phyloP scores from a whole-genome alignment of 2,888 invertebrate genomes.

The Luffia ferchaultella region DNA sequence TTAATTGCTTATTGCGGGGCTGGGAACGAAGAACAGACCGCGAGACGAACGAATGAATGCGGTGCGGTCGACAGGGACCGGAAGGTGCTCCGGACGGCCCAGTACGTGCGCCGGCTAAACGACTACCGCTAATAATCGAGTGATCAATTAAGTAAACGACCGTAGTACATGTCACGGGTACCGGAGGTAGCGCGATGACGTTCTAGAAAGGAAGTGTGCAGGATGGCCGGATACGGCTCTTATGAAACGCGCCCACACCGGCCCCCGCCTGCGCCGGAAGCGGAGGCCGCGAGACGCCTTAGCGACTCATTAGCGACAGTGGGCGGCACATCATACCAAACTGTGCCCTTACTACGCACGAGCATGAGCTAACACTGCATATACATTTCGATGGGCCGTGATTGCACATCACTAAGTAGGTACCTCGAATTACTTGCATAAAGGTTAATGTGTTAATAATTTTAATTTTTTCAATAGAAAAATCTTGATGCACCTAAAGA shows the following conservation, averaged over 20 bases:
- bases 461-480: no score
- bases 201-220: slow-evolving; percentile 30
- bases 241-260: slow-evolving; percentile 50
- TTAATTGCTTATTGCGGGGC: slow-evolving; percentile 52
- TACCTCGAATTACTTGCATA: no score
- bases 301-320: slow-evolving; percentile 22
- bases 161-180: no score
- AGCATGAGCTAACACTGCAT: no score
- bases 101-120: slow-evolving; percentile 22
- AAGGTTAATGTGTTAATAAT: no score
- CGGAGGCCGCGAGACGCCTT: slow-evolving; percentile 40
- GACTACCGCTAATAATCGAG: slow-evolving; percentile 23
- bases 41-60: slow-evolving; percentile 20
- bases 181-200: not conserved
- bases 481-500: no score
- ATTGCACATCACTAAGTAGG: no score
- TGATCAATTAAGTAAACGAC: no score
- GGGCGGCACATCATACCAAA: slow-evolving; percentile 26
- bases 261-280: slow-evolving; percentile 34
- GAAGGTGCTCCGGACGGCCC: not conserved
- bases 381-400: no score
- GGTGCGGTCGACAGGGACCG: slow-evolving; percentile 7
- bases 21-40: slow-evolving; percentile 30
- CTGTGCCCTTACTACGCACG: no score
- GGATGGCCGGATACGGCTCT: slow-evolving; percentile 38